These are phyloP conservation scores for Drosophila kepulauana DNA, from an alignment of 1,140 invertebrate genomes.

Conservation along the genomic window DNA sequence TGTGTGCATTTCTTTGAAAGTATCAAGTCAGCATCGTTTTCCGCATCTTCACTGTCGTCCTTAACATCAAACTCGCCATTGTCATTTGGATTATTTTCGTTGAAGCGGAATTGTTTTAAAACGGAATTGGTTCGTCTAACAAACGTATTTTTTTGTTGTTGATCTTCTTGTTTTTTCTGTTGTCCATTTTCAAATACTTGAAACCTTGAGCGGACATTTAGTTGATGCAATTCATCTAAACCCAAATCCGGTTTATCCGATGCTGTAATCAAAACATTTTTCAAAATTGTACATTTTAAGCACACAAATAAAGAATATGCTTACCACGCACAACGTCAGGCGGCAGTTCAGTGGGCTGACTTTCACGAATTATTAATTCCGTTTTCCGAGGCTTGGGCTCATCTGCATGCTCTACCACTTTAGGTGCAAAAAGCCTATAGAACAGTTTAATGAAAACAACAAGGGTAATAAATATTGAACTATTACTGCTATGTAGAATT, in stretches of 20 bases:
- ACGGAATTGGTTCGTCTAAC: constrained; percentile 90
- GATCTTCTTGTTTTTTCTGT: constrained; percentile 64
- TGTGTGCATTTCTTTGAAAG: constrained; percentile 84
- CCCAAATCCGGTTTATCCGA: constrained; percentile 96
- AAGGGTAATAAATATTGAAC: background rate
- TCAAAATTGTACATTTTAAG: background rate
- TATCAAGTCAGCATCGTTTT: constrained; percentile 85
- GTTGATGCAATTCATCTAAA: constrained; percentile 91
- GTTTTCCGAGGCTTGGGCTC: constrained; percentile 90
- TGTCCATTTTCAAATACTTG: constrained; percentile 91
- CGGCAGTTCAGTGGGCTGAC: constrained; percentile 94
- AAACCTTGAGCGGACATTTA: constrained; percentile 95
- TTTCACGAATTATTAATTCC: constrained; percentile 96
- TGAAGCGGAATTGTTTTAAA: constrained; percentile 14
- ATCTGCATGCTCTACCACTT: constrained; percentile 92
- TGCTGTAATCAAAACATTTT: constrained; percentile 84
- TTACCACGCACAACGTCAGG: constrained; percentile 92
- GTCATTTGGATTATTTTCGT: constrained; percentile 42
- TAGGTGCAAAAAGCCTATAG: constrained; percentile 92
- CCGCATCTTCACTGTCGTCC: background rate
- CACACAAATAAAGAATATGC: background rate
- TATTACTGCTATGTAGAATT: too few species aligned
- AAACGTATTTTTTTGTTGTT: constrained; percentile 2
- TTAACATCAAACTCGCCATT: too few species aligned
- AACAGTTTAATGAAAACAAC: background rate